Evolutionary conservation across 2,113 vertebrate species (phyloP), one percentile per base, ranked within the genome.

Genomic region (Phaethornis superciliosus): DNA sequence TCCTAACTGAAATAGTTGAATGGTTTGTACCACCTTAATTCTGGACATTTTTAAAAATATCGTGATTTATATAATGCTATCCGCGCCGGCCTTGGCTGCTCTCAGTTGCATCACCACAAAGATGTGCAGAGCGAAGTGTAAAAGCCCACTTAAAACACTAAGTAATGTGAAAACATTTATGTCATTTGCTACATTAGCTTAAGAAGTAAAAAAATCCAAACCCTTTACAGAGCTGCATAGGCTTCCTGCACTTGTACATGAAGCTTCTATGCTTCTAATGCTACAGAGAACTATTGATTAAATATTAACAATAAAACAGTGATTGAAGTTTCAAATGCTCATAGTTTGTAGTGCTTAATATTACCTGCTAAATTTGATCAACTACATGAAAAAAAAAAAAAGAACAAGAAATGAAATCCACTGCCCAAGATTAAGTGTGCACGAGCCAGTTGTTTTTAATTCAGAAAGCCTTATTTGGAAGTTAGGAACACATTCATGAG

Each of bases 391-490:
- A 7, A 62, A 65, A 40, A 40, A 40, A 40, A 40, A 40, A 40
- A 40, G 40, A 85, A 54, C 0, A 18, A 56, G 15, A 89, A 69
- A 54, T 20, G 32, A 91, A 95, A 82, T 28, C 42, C 5, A 15
- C n/a, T 33, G 80, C 65, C 67, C 5, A 0, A 77, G 0, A 6
- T 37, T 40, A 40, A 6, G 56, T 23, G 37, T 74, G 60, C 85
- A 32, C 1, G 9, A 78, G 81, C 44, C 76, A 68, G 81, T 81
- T 86, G 90, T 70, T 95, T 84, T 94, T 74, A 93, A 91, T 92
- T 92, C 84, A 95, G 89, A 76, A 81, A 94, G 75, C 70, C 89
- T 92, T 92, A 94, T 94, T 94, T 91, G 91, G 91, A 94, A 92
- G 59, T 81, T 87, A 79, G 63, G 74, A 92, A 86, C 46, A 76